Percentiles rank a stretch among this genome's conserved stretches.
Conservation (phyloP, 2,888 invertebrate species). For the Tipula vernalis region DNA sequence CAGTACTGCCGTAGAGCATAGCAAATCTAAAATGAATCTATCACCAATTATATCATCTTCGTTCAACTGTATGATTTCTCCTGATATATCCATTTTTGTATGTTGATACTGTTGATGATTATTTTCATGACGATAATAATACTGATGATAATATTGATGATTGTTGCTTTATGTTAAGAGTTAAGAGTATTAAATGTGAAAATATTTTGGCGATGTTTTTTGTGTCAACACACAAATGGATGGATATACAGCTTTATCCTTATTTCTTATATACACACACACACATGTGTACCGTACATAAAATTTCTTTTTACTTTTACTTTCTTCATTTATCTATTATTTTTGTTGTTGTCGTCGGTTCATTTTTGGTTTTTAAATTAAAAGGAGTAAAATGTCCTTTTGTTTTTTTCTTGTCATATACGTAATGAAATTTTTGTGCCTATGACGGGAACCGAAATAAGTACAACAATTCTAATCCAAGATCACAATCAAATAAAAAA, state of each 20-base stretch:
- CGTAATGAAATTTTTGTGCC: background rate
- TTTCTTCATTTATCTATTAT: background rate
- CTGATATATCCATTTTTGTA: background rate
- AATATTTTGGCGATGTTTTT: background rate
- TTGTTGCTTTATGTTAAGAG: background rate
- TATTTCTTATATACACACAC: background rate
- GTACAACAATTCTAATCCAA: background rate
- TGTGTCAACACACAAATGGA: background rate
- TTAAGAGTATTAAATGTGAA: background rate
- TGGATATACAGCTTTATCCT: background rate
- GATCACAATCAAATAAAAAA: background rate
- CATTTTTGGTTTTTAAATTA: background rate
- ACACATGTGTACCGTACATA: background rate
- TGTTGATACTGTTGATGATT: background rate
- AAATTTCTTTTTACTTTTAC: background rate
- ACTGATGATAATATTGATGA: background rate
- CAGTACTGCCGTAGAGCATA: background rate
- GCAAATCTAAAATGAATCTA: background rate
- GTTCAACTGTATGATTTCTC: background rate
- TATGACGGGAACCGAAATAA: background rate
- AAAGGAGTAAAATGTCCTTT: background rate
- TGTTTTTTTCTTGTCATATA: background rate
- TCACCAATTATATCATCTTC: background rate
- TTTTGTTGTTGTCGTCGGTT: background rate
- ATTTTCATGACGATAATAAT: background rate